Percentiles rank a stretch among this genome's conserved stretches.
Conservation (phyloP, 2,797 vertebrate genomes). For the Fistularia commersonii region DNA sequence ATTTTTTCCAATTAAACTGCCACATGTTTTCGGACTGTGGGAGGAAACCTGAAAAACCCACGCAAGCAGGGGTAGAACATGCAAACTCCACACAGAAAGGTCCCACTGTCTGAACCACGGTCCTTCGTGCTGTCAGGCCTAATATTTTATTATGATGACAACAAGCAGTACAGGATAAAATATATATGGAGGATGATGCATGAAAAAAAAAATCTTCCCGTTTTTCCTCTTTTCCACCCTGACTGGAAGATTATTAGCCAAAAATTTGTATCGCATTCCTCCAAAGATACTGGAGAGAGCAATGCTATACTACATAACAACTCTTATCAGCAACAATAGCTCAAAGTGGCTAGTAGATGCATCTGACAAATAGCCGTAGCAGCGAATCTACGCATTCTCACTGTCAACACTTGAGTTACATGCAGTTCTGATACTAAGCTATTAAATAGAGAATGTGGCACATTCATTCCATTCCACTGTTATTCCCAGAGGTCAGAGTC, state of each 20-base stretch:
- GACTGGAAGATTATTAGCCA: slow-evolving; percentile 6
- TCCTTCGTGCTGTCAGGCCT: too few species aligned
- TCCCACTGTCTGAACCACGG: too few species aligned
- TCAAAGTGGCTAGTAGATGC: slow-evolving; percentile 42
- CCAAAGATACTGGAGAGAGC: slow-evolving; percentile 31
- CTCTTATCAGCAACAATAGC: slow-evolving; percentile 52
- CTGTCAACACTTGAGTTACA: slow-evolving; percentile 37
- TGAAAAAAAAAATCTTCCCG: too few species aligned
- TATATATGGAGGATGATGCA: too few species aligned
- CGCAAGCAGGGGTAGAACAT: too few species aligned
- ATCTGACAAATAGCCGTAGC: slow-evolving; percentile 42
- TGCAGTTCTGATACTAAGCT: slow-evolving; percentile 47
- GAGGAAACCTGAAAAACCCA: too few species aligned
- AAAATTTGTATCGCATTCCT: slow-evolving; percentile 18
- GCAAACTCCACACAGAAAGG: too few species aligned
- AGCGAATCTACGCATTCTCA: slow-evolving; percentile 44
- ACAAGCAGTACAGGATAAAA: too few species aligned
- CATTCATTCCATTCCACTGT: slow-evolving; percentile 44
- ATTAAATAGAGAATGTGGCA: slow-evolving; percentile 62
- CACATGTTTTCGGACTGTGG: too few species aligned
- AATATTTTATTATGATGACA: too few species aligned
- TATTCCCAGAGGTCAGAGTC: slow-evolving; percentile 49
- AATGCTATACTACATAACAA: slow-evolving; percentile 40
- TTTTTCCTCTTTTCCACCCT: too few species aligned
- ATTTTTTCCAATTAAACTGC: too few species aligned